phyloP scores from a whole-genome alignment of 2,797 vertebrate genomes.

The Pseudocheirus occidentalis region DNA sequence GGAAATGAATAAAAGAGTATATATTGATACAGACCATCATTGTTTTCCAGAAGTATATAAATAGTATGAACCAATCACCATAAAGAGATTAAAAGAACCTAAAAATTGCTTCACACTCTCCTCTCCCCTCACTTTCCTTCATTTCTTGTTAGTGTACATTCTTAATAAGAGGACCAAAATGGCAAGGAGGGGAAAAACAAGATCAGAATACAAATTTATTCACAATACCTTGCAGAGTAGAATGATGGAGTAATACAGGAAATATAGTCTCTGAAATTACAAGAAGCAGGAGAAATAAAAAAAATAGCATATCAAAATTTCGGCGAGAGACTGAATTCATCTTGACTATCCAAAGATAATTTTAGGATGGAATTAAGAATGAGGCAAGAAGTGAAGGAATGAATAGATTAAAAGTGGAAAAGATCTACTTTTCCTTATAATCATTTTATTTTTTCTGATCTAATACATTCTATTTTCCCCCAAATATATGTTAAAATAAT shows the following conservation, averaged over 20 bases:
- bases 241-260: not conserved
- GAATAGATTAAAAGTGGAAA: too few species aligned
- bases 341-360: too few species aligned
- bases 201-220: not conserved
- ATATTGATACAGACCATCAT: not conserved
- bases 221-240: not conserved
- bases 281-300: not conserved
- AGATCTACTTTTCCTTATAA: too few species aligned
- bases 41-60: not conserved
- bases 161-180: not conserved
- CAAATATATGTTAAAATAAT: too few species aligned
- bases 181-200: too few species aligned
- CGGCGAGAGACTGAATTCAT: too few species aligned
- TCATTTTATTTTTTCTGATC: too few species aligned
- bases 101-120: not conserved
- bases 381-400: too few species aligned
- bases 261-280: not conserved
- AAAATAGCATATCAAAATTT: not conserved
- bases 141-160: not conserved
- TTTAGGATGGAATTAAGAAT: too few species aligned
- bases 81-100: not conserved
- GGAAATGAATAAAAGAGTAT: not conserved
- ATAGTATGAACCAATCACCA: not conserved
- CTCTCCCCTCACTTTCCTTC: not conserved
- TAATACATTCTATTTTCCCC: too few species aligned